Evolutionary conservation across 2,113 vertebrate species (phyloP).

Genomic region (Megaceryle torquata): DNA sequence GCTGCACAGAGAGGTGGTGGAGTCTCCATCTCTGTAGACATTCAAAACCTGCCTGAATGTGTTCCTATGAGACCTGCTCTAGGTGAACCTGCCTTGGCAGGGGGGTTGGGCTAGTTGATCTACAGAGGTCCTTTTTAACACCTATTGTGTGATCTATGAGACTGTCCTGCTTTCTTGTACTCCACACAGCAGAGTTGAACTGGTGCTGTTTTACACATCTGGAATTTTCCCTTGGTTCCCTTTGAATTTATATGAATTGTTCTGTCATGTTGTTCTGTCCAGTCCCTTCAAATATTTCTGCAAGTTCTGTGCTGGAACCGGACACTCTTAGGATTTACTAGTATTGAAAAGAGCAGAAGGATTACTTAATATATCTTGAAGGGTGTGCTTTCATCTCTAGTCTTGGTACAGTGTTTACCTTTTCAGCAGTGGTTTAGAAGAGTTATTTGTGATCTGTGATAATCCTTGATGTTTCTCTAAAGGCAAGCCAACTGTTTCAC

Average conservation of each 20-base stretch:
- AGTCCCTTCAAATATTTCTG: neutral
- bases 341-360: neutral
- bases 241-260: neutral
- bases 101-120: no score
- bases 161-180: neutral
- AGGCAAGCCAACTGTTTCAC: neutral
- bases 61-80: no score
- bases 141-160: neutral
- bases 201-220: neutral
- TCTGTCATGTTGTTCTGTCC: neutral
- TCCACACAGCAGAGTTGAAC: accelerated
- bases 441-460: neutral
- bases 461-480: neutral
- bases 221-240: neutral
- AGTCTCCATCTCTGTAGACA: no score
- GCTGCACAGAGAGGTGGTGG: no score
- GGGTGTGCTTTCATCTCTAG: neutral
- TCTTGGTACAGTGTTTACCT: neutral
- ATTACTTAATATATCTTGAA: neutral
- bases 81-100: no score
- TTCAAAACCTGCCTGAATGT: no score
- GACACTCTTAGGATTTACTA: neutral
- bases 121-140: no score
- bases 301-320: neutral
- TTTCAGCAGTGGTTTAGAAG: neutral